phyloP scores from a whole-genome alignment of 2,797 vertebrate species.

The Myotis myotis region DNA sequence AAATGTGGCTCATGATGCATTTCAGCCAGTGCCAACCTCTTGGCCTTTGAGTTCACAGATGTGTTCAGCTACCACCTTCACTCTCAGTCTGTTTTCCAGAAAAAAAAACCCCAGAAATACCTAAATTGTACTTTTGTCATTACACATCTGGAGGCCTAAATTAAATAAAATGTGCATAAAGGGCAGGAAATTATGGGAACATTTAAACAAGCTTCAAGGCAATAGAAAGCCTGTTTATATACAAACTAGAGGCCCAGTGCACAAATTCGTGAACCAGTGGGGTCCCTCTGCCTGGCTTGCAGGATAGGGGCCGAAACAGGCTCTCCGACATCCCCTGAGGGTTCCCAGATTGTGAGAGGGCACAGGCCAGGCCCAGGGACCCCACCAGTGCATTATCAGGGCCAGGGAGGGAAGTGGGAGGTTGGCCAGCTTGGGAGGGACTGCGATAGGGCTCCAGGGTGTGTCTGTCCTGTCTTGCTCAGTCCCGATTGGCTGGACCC shows the following conservation, averaged over 20 bases:
- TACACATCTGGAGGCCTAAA: neutral
- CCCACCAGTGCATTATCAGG: no score
- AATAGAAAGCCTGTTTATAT: neutral
- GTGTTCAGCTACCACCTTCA: neutral
- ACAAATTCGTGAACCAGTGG: no score
- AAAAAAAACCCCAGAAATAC: slow-evolving; percentile 37
- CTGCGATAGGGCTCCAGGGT: no score
- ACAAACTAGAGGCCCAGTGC: neutral
- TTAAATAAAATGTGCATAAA: neutral
- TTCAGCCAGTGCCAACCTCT: neutral
- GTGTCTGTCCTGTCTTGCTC: no score
- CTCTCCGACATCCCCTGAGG: no score
- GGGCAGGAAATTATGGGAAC: neutral
- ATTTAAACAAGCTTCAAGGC: neutral
- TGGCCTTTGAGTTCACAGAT: neutral
- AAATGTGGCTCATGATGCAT: neutral
- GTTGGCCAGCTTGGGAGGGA: no score
- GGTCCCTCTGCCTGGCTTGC: no score
- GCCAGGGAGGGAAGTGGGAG: no score
- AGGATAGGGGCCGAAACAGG: fast-evolving
- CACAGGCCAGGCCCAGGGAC: no score
- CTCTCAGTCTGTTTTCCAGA: neutral
- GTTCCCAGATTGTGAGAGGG: no score
- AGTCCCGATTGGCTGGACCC: no score
- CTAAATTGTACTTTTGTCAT: neutral